phyloP scores from a whole-genome alignment of 2,797 vertebrate genomes.

The Enteromius anoplus region DNA sequence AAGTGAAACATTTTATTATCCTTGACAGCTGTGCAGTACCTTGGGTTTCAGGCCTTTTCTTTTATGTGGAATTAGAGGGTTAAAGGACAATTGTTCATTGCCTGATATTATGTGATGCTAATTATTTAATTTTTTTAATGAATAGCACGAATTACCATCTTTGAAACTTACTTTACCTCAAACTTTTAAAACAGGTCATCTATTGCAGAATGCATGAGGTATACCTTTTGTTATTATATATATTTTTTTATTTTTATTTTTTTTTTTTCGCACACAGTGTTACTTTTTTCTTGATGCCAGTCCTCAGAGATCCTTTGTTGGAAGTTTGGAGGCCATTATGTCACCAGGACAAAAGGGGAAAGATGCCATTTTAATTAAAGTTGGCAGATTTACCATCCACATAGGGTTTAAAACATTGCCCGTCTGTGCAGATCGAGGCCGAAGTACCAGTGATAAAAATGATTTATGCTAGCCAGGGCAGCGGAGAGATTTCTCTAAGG shows the following conservation, averaged over 20 bases:
- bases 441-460: constrained; percentile 73
- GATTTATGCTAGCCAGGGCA: constrained; percentile 69
- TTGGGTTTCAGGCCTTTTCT: constrained; percentile 16
- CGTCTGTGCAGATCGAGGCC: constrained; percentile 61
- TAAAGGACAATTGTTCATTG: not conserved
- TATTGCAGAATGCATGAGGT: constrained; percentile 10
- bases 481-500: constrained; percentile 66
- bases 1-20: constrained; percentile 45
- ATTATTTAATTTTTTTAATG: not conserved
- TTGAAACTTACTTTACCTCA: constrained; percentile 39
- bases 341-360: constrained; percentile 65
- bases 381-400: constrained; percentile 76
- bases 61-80: constrained; percentile 5
- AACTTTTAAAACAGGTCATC: constrained; percentile 53
- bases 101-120: not conserved
- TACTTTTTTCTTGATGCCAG: constrained; percentile 47
- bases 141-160: not conserved
- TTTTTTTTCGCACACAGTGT: not conserved
- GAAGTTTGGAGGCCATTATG: constrained; percentile 68
- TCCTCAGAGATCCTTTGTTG: constrained; percentile 60
- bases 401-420: constrained; percentile 69
- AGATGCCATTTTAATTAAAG: constrained; percentile 79
- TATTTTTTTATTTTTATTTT: not conserved
- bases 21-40: constrained; percentile 5
- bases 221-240: not conserved